Evolutionary conservation across 35 echinoderm and acorn worm genomes (phyloP).

Genomic region (Stichopus chloronotus): DNA sequence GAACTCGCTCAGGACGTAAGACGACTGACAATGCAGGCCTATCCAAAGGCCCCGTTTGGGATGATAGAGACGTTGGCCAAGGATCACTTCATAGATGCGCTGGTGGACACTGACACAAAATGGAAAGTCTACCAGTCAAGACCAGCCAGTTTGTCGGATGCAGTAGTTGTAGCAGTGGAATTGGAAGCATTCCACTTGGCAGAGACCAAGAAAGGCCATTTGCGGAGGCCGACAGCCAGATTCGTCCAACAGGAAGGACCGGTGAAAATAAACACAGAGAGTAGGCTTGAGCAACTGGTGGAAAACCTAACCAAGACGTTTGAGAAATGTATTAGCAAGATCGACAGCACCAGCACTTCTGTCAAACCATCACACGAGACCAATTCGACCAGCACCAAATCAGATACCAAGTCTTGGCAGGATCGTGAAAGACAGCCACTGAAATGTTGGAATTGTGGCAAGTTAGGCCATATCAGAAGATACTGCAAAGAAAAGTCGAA

Average conservation of each 20-base stretch:
- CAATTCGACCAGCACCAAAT: not conserved
- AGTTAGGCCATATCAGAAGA: not conserved
- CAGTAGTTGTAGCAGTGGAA: constrained; percentile 52
- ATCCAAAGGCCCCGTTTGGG: not conserved
- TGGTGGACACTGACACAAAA: constrained; percentile 51
- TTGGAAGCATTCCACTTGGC: constrained; percentile 47
- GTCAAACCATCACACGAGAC: not conserved
- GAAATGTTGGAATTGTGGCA: constrained; percentile 42
- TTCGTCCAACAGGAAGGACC: not conserved
- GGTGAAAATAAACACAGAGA: not conserved
- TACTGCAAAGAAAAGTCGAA: not conserved
- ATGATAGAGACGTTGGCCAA: constrained; percentile 14
- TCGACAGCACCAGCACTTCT: not conserved
- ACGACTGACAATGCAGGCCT: not conserved
- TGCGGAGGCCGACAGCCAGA: constrained; percentile 23
- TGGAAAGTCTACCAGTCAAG: constrained; percentile 63
- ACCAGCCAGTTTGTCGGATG: constrained; percentile 51
- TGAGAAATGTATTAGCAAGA: not conserved
- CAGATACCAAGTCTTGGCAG: not conserved
- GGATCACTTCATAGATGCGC: constrained; percentile 58
- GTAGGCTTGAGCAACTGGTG: not conserved
- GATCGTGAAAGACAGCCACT: not conserved
- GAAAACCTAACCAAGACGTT: not conserved
- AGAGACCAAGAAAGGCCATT: constrained; percentile 53
- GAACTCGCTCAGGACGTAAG: not conserved